Evolutionary conservation across 2,797 vertebrate genomes (phyloP).

Genomic region (Chaenodraco wilsoni): DNA sequence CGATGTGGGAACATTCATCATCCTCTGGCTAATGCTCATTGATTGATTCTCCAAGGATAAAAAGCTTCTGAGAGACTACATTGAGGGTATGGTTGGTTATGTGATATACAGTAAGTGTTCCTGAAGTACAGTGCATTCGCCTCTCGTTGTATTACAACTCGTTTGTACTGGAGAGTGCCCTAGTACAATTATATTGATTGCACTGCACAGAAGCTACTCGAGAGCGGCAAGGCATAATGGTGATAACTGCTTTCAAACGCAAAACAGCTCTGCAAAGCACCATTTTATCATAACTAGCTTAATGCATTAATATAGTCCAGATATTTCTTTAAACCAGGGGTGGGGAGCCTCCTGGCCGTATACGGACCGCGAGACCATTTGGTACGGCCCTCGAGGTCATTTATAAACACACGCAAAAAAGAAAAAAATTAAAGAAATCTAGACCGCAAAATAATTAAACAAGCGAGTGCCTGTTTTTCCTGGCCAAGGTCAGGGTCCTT

Average conservation of each 20-base stretch:
- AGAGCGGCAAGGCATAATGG: conserved; percentile 18
- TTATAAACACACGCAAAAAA: no score
- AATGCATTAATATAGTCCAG: neutral
- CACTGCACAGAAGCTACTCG: conserved; percentile 10
- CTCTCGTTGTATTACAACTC: conserved; percentile 33
- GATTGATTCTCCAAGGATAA: conserved; percentile 75
- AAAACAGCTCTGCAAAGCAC: conserved; percentile 15
- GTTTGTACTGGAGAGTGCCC: conserved; percentile 56
- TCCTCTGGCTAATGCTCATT: conserved; percentile 59
- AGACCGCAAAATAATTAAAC: no score
- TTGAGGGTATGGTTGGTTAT: conserved; percentile 40
- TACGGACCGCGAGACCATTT: no score
- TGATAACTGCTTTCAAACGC: conserved; percentile 24
- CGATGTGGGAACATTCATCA: conserved; percentile 72
- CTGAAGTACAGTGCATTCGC: conserved; percentile 49
- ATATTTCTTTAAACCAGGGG: conserved; percentile 3
- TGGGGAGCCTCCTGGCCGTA: no score
- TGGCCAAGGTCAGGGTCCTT: no score
- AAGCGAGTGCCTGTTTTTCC: no score
- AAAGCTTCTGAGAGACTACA: conserved; percentile 55
- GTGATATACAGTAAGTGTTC: conserved; percentile 52
- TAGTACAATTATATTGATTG: conserved; percentile 50
- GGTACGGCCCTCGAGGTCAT: no score
- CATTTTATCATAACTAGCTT: conserved; percentile 15
- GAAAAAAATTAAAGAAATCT: no score